Conservation (phyloP, 2,888 invertebrate species). For the Periphyllus acericola region DNA sequence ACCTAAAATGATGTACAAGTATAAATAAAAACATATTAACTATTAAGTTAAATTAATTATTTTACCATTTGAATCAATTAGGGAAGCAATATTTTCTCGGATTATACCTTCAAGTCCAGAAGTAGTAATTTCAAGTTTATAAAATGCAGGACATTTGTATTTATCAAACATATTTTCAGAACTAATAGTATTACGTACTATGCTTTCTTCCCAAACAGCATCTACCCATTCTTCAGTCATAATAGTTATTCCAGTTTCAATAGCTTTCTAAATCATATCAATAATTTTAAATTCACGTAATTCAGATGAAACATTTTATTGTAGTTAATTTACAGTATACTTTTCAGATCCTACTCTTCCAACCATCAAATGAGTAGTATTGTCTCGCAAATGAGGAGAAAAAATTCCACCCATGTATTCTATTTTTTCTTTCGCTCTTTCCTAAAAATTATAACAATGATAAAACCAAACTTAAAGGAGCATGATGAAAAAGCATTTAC, state of each 20-base stretch:
- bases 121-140: constrained; percentile 79
- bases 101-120: constrained; percentile 77
- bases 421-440: constrained; percentile 73
- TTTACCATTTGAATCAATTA: constrained; percentile 71
- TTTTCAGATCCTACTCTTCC: constrained; percentile 81
- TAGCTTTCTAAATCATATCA: constrained; percentile 72
- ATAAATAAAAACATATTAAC: neutral
- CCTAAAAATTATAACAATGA: constrained; percentile 67
- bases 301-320: constrained; percentile 32
- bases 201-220: constrained; percentile 81
- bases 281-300: constrained; percentile 1
- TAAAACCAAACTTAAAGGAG: neutral
- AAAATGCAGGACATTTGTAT: constrained; percentile 77
- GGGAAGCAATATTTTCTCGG: constrained; percentile 74
- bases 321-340: constrained; percentile 73
- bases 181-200: constrained; percentile 71
- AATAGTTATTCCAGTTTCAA: constrained; percentile 75
- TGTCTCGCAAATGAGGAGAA: constrained; percentile 73
- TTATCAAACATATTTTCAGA: constrained; percentile 74
- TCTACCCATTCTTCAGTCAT: constrained; percentile 84
- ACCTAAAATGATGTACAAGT: constrained; percentile 68
- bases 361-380: constrained; percentile 84
- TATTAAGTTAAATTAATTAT: neutral
- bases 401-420: constrained; percentile 83
- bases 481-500: constrained; percentile 65